phyloP scores from a whole-genome alignment of 2,888 invertebrate species.

The Harpalus rufipes region DNA sequence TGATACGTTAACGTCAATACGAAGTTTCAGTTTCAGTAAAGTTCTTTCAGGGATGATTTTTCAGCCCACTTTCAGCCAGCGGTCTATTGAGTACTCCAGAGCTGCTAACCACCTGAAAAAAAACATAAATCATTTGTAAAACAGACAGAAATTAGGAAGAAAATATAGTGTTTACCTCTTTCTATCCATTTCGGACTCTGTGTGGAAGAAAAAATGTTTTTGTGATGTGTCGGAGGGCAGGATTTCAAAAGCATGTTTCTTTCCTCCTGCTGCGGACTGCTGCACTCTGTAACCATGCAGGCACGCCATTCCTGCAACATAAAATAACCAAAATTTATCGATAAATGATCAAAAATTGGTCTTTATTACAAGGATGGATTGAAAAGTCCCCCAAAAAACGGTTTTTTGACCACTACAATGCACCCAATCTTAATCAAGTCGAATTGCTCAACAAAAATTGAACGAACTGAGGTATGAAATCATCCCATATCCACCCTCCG shows the following conservation, averaged over 20 bases:
- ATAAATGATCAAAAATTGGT: neutral
- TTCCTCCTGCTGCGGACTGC: slow-evolving; percentile 89
- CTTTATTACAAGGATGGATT: too few relatives aligned
- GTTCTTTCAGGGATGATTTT: neutral
- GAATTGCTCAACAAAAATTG: too few relatives aligned
- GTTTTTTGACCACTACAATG: too few relatives aligned
- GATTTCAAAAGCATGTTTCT: slow-evolving; percentile 94
- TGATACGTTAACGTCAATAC: slow-evolving; percentile 47
- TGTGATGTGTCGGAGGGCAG: slow-evolving; percentile 92
- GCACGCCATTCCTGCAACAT: slow-evolving; percentile 89
- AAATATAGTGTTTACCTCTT: too few relatives aligned
- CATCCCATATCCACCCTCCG: too few relatives aligned
- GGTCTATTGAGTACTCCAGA: slow-evolving; percentile 95
- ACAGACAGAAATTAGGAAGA: too few relatives aligned
- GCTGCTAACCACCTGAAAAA: slow-evolving; percentile 92
- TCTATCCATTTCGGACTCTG: slow-evolving; percentile 96
- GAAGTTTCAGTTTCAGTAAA: neutral
- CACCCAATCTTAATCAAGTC: too few relatives aligned
- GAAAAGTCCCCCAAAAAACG: too few relatives aligned
- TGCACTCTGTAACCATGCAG: slow-evolving; percentile 96
- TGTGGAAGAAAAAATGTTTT: slow-evolving; percentile 94
- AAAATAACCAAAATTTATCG: neutral
- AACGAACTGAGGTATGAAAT: too few relatives aligned
- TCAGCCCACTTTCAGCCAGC: slow-evolving; percentile 92
- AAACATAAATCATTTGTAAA: neutral